A percentile compares a stretch with the other conserved stretches of the same genome.
Evolutionary conservation across 2,113 vertebrate species (phyloP).

Genomic region (Beaufortia kweichowensis): DNA sequence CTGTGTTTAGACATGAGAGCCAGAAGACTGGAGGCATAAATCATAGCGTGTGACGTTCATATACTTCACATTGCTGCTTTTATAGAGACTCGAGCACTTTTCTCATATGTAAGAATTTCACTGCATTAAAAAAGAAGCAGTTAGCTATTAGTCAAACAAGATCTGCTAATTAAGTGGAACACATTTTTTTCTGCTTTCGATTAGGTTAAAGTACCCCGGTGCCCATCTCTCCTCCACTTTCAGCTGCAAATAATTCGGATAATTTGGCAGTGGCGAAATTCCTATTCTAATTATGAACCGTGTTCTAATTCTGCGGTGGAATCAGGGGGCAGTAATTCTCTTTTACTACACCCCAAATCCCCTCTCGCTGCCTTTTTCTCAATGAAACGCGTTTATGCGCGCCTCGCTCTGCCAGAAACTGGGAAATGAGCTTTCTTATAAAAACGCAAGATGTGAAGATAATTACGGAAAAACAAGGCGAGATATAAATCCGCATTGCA

Average conservation of each 20-base stretch:
- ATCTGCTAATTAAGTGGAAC: slow-evolving; percentile 65
- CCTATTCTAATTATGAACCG: slow-evolving; percentile 66
- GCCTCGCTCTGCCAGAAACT: slow-evolving; percentile 56
- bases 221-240: slow-evolving; percentile 54
- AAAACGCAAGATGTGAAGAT: slow-evolving; percentile 56
- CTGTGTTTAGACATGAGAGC: slow-evolving; percentile 20
- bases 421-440: slow-evolving; percentile 56
- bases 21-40: slow-evolving; percentile 48
- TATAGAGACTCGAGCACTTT: slow-evolving; percentile 49
- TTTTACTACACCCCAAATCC: slow-evolving; percentile 66
- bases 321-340: slow-evolving; percentile 66
- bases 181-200: slow-evolving; percentile 66
- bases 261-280: slow-evolving; percentile 62
- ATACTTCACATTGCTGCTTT: slow-evolving; percentile 42
- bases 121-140: slow-evolving; percentile 56
- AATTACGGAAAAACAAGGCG: slow-evolving; percentile 48
- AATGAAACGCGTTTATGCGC: slow-evolving; percentile 68
- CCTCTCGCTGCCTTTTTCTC: slow-evolving; percentile 66
- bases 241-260: slow-evolving; percentile 71
- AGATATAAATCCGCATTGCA: slow-evolving; percentile 43
- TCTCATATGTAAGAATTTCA: slow-evolving; percentile 45
- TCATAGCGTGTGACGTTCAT: slow-evolving; percentile 36
- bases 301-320: slow-evolving; percentile 63
- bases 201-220: slow-evolving; percentile 53
- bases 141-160: slow-evolving; percentile 63